Percentiles rank a stretch among this genome's conserved stretches.
These are phyloP conservation scores for Xenops minutus DNA, from an alignment of 2,797 vertebrate genomes.

Conservation along the genomic window DNA sequence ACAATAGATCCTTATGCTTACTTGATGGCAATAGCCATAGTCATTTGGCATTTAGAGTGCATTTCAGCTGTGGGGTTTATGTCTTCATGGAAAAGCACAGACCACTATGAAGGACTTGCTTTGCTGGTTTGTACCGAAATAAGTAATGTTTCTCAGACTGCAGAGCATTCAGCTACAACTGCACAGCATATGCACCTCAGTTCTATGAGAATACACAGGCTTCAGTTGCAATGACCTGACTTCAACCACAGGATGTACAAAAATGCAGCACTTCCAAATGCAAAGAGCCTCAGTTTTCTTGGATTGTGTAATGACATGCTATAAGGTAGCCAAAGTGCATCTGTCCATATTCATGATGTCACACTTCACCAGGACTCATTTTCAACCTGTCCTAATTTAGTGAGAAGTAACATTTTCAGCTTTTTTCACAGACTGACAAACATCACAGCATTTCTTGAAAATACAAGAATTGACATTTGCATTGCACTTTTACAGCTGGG, in stretches of 20 bases:
- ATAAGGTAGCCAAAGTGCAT: neutral
- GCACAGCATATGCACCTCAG: neutral
- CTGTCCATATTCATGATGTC: neutral
- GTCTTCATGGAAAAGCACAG: neutral
- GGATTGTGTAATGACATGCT: neutral
- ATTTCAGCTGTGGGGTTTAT: neutral
- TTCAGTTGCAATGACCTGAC: neutral
- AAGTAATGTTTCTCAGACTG: neutral
- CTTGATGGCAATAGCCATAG: neutral
- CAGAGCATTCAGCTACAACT: neutral
- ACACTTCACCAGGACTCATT: neutral
- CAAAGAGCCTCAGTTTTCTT: neutral
- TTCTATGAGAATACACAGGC: neutral
- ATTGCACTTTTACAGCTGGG: neutral
- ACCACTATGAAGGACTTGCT: neutral
- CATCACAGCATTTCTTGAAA: neutral
- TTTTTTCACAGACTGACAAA: neutral
- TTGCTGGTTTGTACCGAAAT: neutral
- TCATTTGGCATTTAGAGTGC: accelerated
- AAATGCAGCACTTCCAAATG: neutral
- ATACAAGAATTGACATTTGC: neutral
- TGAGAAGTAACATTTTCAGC: neutral
- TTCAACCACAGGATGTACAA: neutral
- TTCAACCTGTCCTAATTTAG: neutral
- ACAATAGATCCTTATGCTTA: neutral